Percentiles rank a stretch among this genome's conserved stretches.
Evolutionary conservation across 1,140 invertebrate species (phyloP).

Genomic region (Gonioctena quinquepunctata): DNA sequence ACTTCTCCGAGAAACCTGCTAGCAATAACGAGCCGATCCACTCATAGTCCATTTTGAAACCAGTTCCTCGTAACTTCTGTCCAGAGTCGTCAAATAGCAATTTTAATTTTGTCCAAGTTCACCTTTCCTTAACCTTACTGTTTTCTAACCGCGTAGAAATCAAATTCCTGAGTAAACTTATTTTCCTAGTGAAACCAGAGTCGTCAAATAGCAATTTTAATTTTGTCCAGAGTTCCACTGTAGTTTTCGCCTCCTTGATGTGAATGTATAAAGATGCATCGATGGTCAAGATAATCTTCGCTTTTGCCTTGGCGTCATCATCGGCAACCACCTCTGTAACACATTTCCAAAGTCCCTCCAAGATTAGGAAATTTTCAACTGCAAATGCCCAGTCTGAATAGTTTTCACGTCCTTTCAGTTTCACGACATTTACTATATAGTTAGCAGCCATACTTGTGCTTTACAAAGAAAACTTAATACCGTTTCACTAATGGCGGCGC

Average conservation of each 20-base stretch:
- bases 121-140: conserved; percentile 35
- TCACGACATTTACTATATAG: conserved; percentile 31
- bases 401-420: conserved; percentile 41
- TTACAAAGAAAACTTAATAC: too few relatives aligned
- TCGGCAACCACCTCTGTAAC: conserved; percentile 21
- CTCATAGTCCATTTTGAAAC: conserved; percentile 45
- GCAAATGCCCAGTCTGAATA: conserved; percentile 39
- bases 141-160: conserved; percentile 32
- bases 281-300: conserved; percentile 47
- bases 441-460: conserved; percentile 19
- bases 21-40: conserved; percentile 50
- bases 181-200: conserved; percentile 24
- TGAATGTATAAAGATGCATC: conserved; percentile 47
- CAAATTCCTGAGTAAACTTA: conserved; percentile 25
- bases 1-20: conserved; percentile 48
- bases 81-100: conserved; percentile 33
- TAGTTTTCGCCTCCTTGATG: conserved; percentile 39
- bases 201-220: conserved; percentile 33
- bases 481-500: neutral
- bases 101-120: too few relatives aligned
- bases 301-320: conserved; percentile 44
- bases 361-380: conserved; percentile 32
- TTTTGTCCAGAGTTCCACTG: conserved; percentile 44
- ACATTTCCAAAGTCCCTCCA: conserved; percentile 31
- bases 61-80: conserved; percentile 33